A percentile compares a stretch with the other conserved stretches of the same genome.
Conservation (phyloP, 2,113 vertebrate genomes). For the Chionis minor region DNA sequence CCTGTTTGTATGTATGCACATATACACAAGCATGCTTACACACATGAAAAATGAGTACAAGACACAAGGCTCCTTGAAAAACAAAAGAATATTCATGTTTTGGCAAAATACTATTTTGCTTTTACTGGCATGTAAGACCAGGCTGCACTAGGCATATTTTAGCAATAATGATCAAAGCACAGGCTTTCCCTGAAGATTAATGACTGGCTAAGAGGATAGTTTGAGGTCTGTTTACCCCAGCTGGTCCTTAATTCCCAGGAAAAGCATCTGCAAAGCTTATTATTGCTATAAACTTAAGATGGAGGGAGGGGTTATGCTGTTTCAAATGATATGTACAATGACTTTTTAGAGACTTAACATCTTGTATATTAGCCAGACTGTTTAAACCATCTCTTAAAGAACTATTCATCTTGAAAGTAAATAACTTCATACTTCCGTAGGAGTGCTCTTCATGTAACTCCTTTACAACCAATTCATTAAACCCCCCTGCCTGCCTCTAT, state of each 20-base stretch:
- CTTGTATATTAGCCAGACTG: constrained; percentile 35
- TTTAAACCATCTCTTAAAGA: constrained; percentile 52
- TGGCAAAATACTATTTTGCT: constrained; percentile 53
- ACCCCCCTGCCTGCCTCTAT: accelerated
- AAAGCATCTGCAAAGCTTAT: constrained; percentile 65
- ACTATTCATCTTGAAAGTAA: constrained; percentile 49
- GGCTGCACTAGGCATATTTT: constrained; percentile 59
- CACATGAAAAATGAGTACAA: constrained; percentile 20
- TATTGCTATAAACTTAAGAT: constrained; percentile 60
- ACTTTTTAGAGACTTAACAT: constrained; percentile 45
- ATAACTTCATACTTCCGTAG: not conserved
- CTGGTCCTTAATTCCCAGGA: constrained; percentile 67
- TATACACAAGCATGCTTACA: constrained; percentile 20
- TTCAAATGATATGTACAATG: constrained; percentile 10
- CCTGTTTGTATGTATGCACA: not conserved
- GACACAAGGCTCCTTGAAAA: constrained; percentile 14
- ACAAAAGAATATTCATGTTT: constrained; percentile 56
- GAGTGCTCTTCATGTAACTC: not conserved
- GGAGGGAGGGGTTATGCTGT: constrained; percentile 15
- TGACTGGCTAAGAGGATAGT: constrained; percentile 68
- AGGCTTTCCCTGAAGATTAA: constrained; percentile 68
- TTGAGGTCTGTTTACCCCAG: constrained; percentile 69
- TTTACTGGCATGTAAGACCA: constrained; percentile 43
- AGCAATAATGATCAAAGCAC: constrained; percentile 69
- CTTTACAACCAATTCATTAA: not conserved